Percentiles rank a stretch among this genome's conserved stretches.
Evolutionary conservation across 92 coral and sea anemone genomes (phyloP).

Genomic region (Umimayanthus kanabou): DNA sequence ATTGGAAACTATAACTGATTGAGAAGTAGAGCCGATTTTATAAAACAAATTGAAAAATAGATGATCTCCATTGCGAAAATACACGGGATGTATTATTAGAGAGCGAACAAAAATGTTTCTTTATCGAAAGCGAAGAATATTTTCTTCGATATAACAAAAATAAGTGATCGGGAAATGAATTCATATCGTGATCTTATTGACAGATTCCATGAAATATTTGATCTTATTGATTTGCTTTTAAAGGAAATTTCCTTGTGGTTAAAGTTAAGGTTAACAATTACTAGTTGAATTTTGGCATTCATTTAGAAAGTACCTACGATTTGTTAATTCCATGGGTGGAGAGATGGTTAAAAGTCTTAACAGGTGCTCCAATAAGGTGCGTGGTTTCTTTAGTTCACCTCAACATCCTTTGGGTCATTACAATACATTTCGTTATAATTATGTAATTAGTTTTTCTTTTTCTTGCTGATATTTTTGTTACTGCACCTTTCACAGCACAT

Average conservation of each 20-base stretch:
- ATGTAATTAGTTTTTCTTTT: no score
- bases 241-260: no score
- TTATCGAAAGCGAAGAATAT: no score
- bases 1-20: not conserved
- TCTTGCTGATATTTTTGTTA: no score
- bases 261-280: not conserved
- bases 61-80: not conserved
- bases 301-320: not conserved
- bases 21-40: not conserved
- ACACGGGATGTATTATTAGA: no score
- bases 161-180: no score
- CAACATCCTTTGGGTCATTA: not conserved
- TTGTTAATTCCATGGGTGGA: not conserved
- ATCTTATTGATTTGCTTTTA: not conserved
- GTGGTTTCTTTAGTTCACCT: not conserved
- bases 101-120: no score
- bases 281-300: no score
- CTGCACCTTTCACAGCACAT: no score
- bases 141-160: no score
- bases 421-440: no score
- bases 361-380: not conserved
- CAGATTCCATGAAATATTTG: not conserved
- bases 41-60: no score
- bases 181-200: not conserved
- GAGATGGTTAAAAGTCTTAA: not conserved